A percentile compares a stretch with the other conserved stretches of the same genome.
phyloP scores from a whole-genome alignment of 2,797 vertebrate genomes.

The Austrolebias charrua region DNA sequence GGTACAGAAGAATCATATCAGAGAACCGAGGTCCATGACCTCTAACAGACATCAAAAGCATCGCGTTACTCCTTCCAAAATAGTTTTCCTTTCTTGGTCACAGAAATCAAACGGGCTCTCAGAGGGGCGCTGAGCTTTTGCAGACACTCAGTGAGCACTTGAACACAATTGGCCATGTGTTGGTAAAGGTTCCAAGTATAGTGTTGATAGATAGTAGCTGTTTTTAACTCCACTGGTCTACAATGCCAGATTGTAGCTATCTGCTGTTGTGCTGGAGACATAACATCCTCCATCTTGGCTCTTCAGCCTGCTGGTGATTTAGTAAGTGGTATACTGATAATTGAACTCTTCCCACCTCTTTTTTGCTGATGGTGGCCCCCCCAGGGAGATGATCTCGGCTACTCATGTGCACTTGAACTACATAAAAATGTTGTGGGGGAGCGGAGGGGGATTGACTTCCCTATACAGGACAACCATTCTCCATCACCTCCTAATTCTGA shows the following conservation, averaged over 20 bases:
- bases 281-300: conserved; percentile 76
- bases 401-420: conserved; percentile 59
- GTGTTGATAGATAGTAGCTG: conserved; percentile 70
- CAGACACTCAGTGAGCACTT: conserved; percentile 37
- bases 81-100: conserved; percentile 30
- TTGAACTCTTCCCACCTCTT: conserved; percentile 73
- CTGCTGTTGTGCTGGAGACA: conserved; percentile 74
- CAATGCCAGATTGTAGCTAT: conserved; percentile 70
- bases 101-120: conserved; percentile 34
- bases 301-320: conserved; percentile 70
- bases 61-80: conserved; percentile 22
- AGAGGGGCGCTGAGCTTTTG: conserved; percentile 30
- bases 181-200: conserved; percentile 56
- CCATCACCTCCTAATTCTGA: conserved; percentile 26
- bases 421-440: conserved; percentile 5
- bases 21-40: conserved; percentile 1
- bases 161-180: conserved; percentile 36
- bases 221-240: conserved; percentile 47
- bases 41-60: conserved; percentile 16
- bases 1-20: conserved; percentile 18
- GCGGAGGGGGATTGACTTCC: neutral
- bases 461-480: neutral
- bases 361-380: conserved; percentile 79
- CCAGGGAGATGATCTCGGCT: conserved; percentile 74
- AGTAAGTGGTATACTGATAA: conserved; percentile 82